Evolutionary conservation across 2,888 invertebrate genomes (phyloP), one percentile per base, ranked within the genome.

Genomic region (Helleia helle): DNA sequence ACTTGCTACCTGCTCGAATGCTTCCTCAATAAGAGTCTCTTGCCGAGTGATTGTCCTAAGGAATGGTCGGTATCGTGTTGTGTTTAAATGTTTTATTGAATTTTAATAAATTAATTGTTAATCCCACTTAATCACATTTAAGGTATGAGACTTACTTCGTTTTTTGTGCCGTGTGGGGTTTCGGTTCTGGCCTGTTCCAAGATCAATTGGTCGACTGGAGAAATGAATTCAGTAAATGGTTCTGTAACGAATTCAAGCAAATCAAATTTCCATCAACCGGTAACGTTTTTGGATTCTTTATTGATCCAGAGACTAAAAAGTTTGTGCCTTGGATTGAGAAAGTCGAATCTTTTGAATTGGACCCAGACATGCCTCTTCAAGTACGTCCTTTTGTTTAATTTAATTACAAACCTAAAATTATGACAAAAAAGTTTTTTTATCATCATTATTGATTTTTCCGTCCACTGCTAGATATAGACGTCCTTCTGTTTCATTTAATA

Each of bases 211-310:
- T 93, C 2, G 97, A 97, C 67, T 95, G 96, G 91, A 89, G 97
- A 29, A 92, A 92, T 53, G 97, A 97, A 64, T 97, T 97, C 69
- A 94, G 93, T 62, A 97, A 96, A 71, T 97, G 97, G 97, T 98
- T 96, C 88, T 86, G 89, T 12, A 93, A 91, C 50, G 97, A 97
- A 75, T 97, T 96, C 70, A 97, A 96, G 73, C 87, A 92, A 0
- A 89, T 97, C 15, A 94, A 94, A 71, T 96, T 97, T 72, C 97
- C 97, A 0, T 62, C 88, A 0, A 86, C 88, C 1, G 95, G 93
- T 2, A 94, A 91, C 37, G 91, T 97, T 1, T 97, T 97, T 67
- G 93, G 92, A 58, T 97, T 91, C 72, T 97, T 90, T 69, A 94
- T 97, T 43, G 96, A 97, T 58, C 84, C 88, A 1, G 93, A 95